Evolutionary conservation across 1,140 invertebrate genomes (phyloP).

Genomic region (Drosophila arizonae): DNA sequence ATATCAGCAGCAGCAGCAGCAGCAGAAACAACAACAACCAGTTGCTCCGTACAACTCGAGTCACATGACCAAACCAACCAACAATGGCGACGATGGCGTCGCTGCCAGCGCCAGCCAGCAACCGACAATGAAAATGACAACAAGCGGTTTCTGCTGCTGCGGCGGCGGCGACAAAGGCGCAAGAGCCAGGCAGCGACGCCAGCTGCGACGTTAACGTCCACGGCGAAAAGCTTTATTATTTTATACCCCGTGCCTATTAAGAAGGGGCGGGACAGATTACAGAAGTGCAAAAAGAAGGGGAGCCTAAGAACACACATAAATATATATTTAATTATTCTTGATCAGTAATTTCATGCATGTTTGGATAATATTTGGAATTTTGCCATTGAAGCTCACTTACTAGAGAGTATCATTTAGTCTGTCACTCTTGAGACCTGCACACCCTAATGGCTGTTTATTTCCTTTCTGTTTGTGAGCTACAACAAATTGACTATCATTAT

Average conservation of each 20-base stretch:
- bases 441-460: not conserved
- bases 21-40: conserved; percentile 64
- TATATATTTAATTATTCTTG: not conserved
- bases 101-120: conserved; percentile 42
- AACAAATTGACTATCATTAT: conserved; percentile 77
- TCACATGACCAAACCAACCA: conserved; percentile 77
- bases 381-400: not conserved
- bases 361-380: no score
- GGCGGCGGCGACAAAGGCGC: conserved; percentile 21
- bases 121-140: conserved; percentile 64
- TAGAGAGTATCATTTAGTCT: not conserved
- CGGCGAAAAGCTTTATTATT: conserved; percentile 2
- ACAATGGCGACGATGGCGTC: conserved; percentile 53
- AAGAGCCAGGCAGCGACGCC: conserved; percentile 16
- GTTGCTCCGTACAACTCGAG: conserved; percentile 76
- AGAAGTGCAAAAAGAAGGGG: not conserved
- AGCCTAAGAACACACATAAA: not conserved
- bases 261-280: not conserved
- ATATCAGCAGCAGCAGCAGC: conserved; percentile 18
- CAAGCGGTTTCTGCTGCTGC: conserved; percentile 12
- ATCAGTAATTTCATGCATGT: no score
- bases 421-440: no score
- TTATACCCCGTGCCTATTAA: conserved; percentile 3
- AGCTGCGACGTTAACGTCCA: not conserved
- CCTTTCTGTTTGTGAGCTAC: conserved; percentile 17